phyloP scores from a whole-genome alignment of 2,888 invertebrate species.

The Amblyteles armatorius region DNA sequence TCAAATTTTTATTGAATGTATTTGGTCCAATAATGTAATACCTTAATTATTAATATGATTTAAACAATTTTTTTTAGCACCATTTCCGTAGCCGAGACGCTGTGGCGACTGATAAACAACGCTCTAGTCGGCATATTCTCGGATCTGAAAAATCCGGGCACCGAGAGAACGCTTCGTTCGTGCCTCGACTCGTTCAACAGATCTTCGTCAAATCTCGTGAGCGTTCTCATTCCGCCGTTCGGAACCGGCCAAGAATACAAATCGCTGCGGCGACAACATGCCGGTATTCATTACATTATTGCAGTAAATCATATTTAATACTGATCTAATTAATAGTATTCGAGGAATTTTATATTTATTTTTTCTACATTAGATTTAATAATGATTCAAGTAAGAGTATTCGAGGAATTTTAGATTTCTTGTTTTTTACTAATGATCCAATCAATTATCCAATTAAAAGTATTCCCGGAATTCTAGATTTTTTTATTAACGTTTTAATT shows the following conservation, averaged over 20 bases:
- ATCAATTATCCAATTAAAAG: neutral
- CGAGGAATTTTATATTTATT: neutral
- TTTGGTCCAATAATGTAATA: too few species aligned
- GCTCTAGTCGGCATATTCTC: constrained; percentile 87
- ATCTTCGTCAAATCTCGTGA: constrained; percentile 76
- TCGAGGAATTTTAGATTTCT: neutral
- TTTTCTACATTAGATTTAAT: too few species aligned
- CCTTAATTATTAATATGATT: neutral
- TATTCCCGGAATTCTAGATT: constrained; percentile 1
- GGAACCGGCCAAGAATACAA: constrained; percentile 69
- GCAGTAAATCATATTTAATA: neutral
- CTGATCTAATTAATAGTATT: neutral
- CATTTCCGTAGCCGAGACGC: constrained; percentile 78
- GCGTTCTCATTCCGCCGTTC: constrained; percentile 78
- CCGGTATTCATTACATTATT: constrained; percentile 70
- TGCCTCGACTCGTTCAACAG: constrained; percentile 86
- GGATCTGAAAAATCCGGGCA: constrained; percentile 86
- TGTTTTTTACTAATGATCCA: too few species aligned
- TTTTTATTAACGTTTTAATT: neutral
- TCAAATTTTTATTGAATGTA: too few species aligned
- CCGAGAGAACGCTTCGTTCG: constrained; percentile 87
- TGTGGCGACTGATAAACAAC: constrained; percentile 89
- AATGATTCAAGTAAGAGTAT: too few species aligned
- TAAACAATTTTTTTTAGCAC: constrained; percentile 42
- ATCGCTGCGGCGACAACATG: constrained; percentile 72